These are phyloP conservation scores for Neoitamus cyanurus DNA, from an alignment of 2,888 invertebrate species.

Conservation along the genomic window DNA sequence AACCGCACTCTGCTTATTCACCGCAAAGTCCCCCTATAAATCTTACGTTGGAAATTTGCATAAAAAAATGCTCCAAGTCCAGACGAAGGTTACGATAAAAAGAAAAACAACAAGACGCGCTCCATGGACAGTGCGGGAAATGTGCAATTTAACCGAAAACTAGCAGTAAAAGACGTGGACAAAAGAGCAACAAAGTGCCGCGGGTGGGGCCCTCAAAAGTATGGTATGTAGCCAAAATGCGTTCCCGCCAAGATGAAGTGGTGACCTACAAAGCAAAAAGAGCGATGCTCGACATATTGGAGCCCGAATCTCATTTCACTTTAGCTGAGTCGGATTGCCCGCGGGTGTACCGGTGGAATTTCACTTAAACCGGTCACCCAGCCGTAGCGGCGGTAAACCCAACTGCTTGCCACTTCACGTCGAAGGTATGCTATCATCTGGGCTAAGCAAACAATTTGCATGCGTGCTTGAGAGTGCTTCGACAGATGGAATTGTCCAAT, in stretches of 20 bases:
- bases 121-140: not conserved
- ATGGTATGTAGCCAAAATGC: not conserved
- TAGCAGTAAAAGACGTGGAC: not conserved
- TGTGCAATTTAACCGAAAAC: not conserved
- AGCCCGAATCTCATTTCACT: not conserved
- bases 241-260: not conserved
- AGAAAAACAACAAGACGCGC: not conserved
- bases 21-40: not conserved
- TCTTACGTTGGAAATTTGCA: not conserved
- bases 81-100: not conserved
- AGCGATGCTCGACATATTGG: not conserved
- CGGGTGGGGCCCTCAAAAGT: not conserved
- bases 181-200: not conserved
- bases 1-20: not conserved
- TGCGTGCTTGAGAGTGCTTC: not conserved
- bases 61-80: not conserved
- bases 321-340: not conserved
- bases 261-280: not conserved
- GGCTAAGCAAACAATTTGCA: not conserved
- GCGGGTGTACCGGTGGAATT: not conserved
- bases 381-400: not conserved
- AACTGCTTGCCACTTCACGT: not conserved
- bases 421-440: not conserved
- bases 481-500: not conserved
- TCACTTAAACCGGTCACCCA: not conserved